Base-by-base conservation (phyloP, 2,797 vertebrate species). In the Epinephelus malabaricus region DNA sequence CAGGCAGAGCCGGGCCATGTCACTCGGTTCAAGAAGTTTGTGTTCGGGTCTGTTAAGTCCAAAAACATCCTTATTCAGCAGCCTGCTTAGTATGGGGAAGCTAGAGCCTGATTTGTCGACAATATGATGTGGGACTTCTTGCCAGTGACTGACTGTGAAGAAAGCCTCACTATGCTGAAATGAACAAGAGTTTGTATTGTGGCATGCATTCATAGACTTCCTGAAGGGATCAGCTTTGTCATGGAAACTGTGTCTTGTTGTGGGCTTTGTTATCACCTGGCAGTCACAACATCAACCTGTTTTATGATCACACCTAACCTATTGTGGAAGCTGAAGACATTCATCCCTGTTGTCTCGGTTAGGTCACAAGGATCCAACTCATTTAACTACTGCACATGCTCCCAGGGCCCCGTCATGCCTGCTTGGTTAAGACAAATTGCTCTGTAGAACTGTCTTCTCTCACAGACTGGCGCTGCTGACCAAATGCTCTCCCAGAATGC, bases 391-490 rank as follows among this genome's bases (percentile, higher is more conserved):
- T 18, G 54, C 73, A 27, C 18, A 69, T 64, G 5, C 38, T 67
- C 51, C 81, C 27, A 12, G 30, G 38, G 25, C 62, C 73, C 50
- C 6, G 69, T 84, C 82, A 84, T 71, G 76, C 74, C 70, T 54
- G 53, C 30, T 62, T 83, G 82, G 25, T 49, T 71, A 30, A 70
- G 63, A 85, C 79, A 83, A 88, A 61, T 78, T 83, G 71, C 49
- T 63, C 8, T 1, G 51, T 63, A 70, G 64, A 81, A 64, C 68
- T 85, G 81, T 79, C 71, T 85, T 70, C 21, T 78, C 56, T 83
- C 69, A 69, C 67, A 73, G 68, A 18, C 75, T 82, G 80, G 85
- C 87, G 85, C 78, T 38, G 68, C 69, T 68, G 49, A 81, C 66
- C 47, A 66, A 66, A 72, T 63, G n/a, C 51, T 62, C 63, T 79